A percentile compares a stretch with the other conserved stretches of the same genome.
Conservation (phyloP, 2,797 vertebrate genomes). For the Halcyon leucocephala region DNA sequence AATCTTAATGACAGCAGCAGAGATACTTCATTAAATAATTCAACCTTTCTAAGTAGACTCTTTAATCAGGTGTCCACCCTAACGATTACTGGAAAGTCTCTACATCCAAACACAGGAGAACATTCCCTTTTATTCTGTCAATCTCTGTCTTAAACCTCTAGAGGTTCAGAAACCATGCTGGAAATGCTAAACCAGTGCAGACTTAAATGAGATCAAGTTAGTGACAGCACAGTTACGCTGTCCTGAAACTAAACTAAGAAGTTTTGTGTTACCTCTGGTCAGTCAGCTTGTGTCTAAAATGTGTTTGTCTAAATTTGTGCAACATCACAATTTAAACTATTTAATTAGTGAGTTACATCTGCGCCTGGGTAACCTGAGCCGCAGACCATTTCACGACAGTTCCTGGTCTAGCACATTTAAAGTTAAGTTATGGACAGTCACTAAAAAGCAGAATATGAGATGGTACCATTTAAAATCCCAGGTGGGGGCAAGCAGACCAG, state of each 20-base stretch:
- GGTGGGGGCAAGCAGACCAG: neutral
- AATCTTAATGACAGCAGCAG: neutral
- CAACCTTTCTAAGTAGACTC: neutral
- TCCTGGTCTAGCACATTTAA: neutral
- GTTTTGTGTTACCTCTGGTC: neutral
- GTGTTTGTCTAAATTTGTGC: neutral
- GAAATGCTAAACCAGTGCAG: neutral
- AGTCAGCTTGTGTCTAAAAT: neutral
- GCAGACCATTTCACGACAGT: neutral
- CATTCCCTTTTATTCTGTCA: neutral
- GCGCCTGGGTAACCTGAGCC: neutral
- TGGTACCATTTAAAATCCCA: neutral
- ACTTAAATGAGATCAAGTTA: neutral
- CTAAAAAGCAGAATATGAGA: neutral
- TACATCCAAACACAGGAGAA: neutral
- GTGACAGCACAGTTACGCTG: neutral
- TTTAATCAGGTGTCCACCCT: neutral
- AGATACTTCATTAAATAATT: conserved; percentile 1
- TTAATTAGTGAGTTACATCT: neutral
- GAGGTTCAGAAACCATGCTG: neutral
- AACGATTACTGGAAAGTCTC: neutral
- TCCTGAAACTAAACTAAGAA: neutral
- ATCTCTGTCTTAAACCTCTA: neutral
- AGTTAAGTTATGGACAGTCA: neutral
- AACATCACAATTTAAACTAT: neutral